Percentiles rank a stretch among this genome's conserved stretches.
Evolutionary conservation across 2,888 invertebrate genomes (phyloP).

Genomic region (Drosophila picticornis): DNA sequence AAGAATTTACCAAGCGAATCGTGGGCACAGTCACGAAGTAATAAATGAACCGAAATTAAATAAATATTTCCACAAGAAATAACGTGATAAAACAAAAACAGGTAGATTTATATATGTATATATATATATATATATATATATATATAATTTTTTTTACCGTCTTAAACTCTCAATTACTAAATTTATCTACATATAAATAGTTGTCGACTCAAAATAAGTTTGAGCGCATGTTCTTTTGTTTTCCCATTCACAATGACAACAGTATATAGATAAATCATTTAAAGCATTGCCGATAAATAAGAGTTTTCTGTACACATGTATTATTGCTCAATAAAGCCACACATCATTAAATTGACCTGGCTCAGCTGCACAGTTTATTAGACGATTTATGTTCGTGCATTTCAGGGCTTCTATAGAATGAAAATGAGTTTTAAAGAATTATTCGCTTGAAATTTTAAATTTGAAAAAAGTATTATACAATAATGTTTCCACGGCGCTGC

Average conservation of each 20-base stretch:
- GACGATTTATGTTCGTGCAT: slow-evolving; percentile 29
- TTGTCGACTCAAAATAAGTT: background rate
- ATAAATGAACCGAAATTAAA: background rate
- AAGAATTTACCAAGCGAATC: slow-evolving; percentile 33
- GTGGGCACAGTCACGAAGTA: slow-evolving; percentile 17
- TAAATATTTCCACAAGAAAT: background rate
- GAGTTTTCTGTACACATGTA: slow-evolving; percentile 14
- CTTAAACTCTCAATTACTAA: background rate
- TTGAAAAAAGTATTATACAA: background rate
- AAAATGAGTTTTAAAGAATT: background rate
- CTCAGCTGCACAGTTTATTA: slow-evolving; percentile 42
- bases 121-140: no score
- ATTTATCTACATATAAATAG: background rate
- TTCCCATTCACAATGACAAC: background rate
- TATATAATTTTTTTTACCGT: background rate
- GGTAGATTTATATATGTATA: background rate
- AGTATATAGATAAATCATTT: slow-evolving; percentile 6
- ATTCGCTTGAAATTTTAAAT: background rate
- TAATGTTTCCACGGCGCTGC: no score
- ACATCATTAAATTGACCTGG: slow-evolving; percentile 42
- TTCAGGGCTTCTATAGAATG: background rate
- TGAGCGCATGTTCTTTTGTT: background rate
- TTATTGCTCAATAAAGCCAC: slow-evolving; percentile 15
- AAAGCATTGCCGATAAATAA: background rate
- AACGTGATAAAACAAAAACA: background rate